Percentiles rank a stretch among this genome's conserved stretches.
phyloP scores from a whole-genome alignment of 2,797 vertebrate genomes.

The Typhlichthys subterraneus region DNA sequence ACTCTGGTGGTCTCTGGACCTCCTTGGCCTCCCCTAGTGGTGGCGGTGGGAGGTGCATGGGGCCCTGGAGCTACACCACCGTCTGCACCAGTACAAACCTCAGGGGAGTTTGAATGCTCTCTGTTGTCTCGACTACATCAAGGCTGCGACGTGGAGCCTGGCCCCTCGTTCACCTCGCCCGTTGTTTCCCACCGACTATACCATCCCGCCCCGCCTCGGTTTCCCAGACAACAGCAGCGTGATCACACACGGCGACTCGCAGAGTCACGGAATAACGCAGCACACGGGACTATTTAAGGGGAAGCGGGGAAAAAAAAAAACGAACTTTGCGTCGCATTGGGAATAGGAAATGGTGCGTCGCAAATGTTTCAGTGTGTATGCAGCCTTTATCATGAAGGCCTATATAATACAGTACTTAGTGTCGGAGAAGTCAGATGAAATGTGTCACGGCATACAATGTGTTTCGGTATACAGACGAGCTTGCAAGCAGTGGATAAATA shows the following conservation, averaged over 20 bases:
- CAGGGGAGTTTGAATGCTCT: conserved; percentile 28
- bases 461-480: conserved; percentile 3
- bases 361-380: conserved; percentile 27
- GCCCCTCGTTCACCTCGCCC: conserved; percentile 64
- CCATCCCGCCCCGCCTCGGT: conserved; percentile 38
- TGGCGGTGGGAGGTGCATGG: conserved; percentile 27
- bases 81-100: conserved; percentile 45
- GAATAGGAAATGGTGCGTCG: conserved; percentile 42
- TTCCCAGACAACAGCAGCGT: conserved; percentile 50
- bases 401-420: conserved; percentile 38
- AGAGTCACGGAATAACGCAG: conserved; percentile 64
- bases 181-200: conserved; percentile 40
- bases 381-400: conserved; percentile 30
- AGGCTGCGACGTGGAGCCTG: conserved; percentile 28
- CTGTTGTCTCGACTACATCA: conserved; percentile 18
- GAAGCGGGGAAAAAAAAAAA: conserved; percentile 27
- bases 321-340: conserved; percentile 33
- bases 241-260: conserved; percentile 57
- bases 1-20: conserved; percentile 18
- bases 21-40: conserved; percentile 36
- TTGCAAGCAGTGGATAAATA: conserved; percentile 9
- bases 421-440: conserved; percentile 32
- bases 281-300: conserved; percentile 42
- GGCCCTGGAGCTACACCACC: conserved; percentile 42
- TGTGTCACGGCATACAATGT: conserved; percentile 12